Conservation (phyloP, 2,888 invertebrate species). For the Nymphalis urticae region DNA sequence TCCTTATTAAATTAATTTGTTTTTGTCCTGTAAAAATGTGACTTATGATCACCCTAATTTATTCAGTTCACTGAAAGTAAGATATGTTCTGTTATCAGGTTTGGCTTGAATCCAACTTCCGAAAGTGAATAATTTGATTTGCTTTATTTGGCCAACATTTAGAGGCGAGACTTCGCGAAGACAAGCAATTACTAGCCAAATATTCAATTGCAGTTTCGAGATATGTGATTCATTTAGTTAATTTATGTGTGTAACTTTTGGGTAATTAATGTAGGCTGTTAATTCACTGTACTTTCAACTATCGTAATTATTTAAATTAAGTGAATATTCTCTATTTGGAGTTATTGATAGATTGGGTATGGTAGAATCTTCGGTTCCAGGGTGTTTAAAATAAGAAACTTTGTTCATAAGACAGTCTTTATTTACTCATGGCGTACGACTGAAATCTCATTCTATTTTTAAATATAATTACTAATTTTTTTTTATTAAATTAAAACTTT, state of each 20-base stretch:
- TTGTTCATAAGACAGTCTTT: too few relatives aligned
- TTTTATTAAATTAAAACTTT: too few relatives aligned
- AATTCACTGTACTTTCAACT: too few relatives aligned
- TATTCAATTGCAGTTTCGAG: slow-evolving; percentile 2
- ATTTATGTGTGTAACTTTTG: not conserved
- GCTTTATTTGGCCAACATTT: not conserved
- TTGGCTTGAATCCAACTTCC: slow-evolving; percentile 1
- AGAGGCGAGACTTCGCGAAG: not conserved
- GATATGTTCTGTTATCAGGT: not conserved
- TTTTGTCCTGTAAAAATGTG: not conserved
- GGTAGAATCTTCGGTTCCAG: too few relatives aligned
- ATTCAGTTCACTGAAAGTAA: not conserved
- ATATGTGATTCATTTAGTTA: not conserved
- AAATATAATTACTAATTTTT: too few relatives aligned
- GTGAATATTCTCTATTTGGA: too few relatives aligned
- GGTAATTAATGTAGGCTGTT: too few relatives aligned
- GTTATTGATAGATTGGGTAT: too few relatives aligned
- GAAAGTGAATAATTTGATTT: slow-evolving; percentile 11
- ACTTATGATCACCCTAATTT: not conserved
- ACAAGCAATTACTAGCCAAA: not conserved
- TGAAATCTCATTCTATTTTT: too few relatives aligned
- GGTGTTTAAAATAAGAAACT: too few relatives aligned
- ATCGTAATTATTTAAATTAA: too few relatives aligned
- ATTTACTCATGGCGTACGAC: too few relatives aligned
- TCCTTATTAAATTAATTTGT: not conserved